Conservation (phyloP, 2,797 vertebrate genomes). For the Enteromius paludinosus region DNA sequence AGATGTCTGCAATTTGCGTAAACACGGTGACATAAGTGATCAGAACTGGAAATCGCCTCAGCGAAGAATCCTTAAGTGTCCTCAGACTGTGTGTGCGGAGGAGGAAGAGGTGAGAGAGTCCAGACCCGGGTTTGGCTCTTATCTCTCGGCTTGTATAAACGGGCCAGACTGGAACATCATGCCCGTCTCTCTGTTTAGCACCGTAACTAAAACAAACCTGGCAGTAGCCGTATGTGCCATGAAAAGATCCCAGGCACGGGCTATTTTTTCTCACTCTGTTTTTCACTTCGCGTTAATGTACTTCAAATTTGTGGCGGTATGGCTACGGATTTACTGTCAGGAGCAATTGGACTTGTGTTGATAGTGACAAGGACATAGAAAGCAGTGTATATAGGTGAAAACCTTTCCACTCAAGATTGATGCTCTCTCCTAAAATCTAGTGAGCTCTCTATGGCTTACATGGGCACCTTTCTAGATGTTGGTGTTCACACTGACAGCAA, state of each 20-base stretch:
- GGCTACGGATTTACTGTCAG: slow-evolving; percentile 14
- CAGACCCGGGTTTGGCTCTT: slow-evolving; percentile 50
- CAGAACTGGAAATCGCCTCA: slow-evolving; percentile 40
- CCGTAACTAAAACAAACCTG: slow-evolving; percentile 58
- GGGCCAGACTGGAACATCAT: slow-evolving; percentile 37
- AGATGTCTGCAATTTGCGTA: slow-evolving; percentile 33
- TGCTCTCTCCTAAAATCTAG: background rate
- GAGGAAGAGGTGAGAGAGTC: slow-evolving; percentile 43
- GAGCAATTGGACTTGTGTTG: background rate
- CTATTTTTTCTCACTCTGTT: slow-evolving; percentile 30
- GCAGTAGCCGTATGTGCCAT: slow-evolving; percentile 15
- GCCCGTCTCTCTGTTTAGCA: slow-evolving; percentile 52
- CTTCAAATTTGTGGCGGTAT: slow-evolving; percentile 22
- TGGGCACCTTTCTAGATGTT: background rate
- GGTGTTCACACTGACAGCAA: slow-evolving; percentile 21
- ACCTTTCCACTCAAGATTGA: background rate
- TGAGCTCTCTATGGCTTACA: background rate
- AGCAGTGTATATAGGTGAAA: background rate
- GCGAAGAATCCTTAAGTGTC: slow-evolving; percentile 38
- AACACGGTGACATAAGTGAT: slow-evolving; percentile 33
- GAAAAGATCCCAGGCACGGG: slow-evolving; percentile 26
- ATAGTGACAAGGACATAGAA: background rate
- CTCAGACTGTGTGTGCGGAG: background rate
- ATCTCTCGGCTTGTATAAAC: slow-evolving; percentile 52
- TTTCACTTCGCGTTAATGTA: slow-evolving; percentile 15